Base-by-base conservation (phyloP, 2,113 vertebrate genomes). In the Passer montanus region DNA sequence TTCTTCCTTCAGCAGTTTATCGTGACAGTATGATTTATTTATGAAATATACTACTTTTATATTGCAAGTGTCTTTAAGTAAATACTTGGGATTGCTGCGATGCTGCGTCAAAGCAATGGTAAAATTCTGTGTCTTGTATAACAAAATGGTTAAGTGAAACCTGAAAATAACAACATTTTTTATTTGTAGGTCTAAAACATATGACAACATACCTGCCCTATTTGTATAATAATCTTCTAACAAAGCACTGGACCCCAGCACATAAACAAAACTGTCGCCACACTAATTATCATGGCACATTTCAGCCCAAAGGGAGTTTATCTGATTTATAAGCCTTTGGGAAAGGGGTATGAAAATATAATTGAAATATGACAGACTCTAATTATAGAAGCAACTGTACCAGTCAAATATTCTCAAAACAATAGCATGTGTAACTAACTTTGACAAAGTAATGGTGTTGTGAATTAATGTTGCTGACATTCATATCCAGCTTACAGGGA, bases 401-500 rank as follows among this genome's bases (percentile, higher is more conserved):
- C 60, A 90, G 76, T 94, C 88, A 97, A 89, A 84, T 94, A 84
- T 67, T 90, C 69, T 93, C 47, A 90, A 95, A 28, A 91, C 24
- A 84, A 78, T 41, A 87, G 19, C 27, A 78, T 1, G 6, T 72
- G 58, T 94, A 93, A 92, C 91, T 93, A 81, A 90, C 28, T 92
- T 70, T 64, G 95, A 89, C 84, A 90, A 94, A 91, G 22, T 46
- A 91, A 44, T 64, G 33, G 24, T 74, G 47, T 41, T 84, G 55
- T 84, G 84, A 78, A 78, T 94, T 84, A 82, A 93, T 89, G 24
- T 27, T 84, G 27, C 69, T 92, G 86, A 91, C 69, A 74, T 90
- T 90, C 50, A 31, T 41, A 84, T 52, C 30, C 30, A 77, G n/a
- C 5, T 92, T 77, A 67, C 27, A 81, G 24, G 15, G 33, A 50